Evolutionary conservation across 2,888 invertebrate genomes (phyloP), one percentile per base, ranked within the genome.

Genomic region (Sphaerolaimus hirsutus): DNA sequence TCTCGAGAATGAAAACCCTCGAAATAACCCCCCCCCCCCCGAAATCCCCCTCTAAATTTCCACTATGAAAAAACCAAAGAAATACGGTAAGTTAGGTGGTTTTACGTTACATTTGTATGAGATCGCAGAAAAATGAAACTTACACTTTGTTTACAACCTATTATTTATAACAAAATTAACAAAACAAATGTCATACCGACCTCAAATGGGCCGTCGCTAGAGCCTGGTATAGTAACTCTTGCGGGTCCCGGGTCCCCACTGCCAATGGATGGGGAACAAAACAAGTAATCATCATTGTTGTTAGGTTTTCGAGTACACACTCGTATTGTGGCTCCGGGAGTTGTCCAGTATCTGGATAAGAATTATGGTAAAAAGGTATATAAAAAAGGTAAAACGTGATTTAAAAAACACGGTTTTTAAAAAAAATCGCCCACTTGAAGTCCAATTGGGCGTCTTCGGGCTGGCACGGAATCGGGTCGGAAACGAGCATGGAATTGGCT

Each of bases 391-490:
- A n/a, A 7, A 38, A 19, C 38, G 7, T 19, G 38, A 14, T 7
- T 19, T 7, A n/a, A 10, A 38, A 38, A 10, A 14, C 7, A 10
- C 7, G n/a, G 12, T 38, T 41, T 41, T 22, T 5, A 22, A 24
- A 21, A 23, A 37, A 29, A 29, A 43, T 24, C 4, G 7, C 17
- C 52, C 49, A 42, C 45, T 26, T 22, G 26, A 59, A 58, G 5
- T 42, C 43, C 2, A 59, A 25, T 2, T 50, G 25, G 2, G 54
- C 56, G 42, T 59, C 57, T 26, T 55, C 57, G 45, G 55, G 49
- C 41, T 58, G 58, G 35, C 57, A 57, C 44, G 55, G 55, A 2
- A 59, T 50, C 2, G 57, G 57, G 47, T 59, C 56, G 36, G 54
- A 54, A 10, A 56, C 54, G 2, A 58, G 45, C 43, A 57, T 49